Conservation (phyloP, 2,797 vertebrate species). For the Sebastes baramenuke region DNA sequence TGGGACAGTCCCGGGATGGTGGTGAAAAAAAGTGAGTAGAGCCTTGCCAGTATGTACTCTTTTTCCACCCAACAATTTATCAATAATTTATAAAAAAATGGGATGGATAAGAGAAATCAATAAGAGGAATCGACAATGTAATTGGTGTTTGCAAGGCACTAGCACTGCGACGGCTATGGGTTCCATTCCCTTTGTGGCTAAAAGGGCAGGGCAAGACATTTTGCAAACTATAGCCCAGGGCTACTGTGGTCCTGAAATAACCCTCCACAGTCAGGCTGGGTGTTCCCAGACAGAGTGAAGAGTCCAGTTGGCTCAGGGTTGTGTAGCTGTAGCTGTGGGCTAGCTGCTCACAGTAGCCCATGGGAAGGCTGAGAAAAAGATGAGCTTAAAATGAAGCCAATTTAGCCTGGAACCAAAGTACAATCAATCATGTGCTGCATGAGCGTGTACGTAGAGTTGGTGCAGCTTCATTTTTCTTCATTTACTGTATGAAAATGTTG, state of each 20-base stretch:
- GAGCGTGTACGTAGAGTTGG: background rate
- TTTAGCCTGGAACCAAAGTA: background rate
- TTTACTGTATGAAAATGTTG: background rate
- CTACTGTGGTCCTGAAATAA: conserved; percentile 36
- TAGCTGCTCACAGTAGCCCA: background rate
- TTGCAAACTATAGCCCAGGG: conserved; percentile 35
- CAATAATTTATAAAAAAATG: background rate
- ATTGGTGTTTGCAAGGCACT: background rate
- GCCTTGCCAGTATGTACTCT: background rate
- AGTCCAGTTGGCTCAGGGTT: conserved; percentile 27
- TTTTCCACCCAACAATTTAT: background rate
- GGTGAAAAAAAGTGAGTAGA: background rate
- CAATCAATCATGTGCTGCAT: background rate
- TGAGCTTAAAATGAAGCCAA: background rate
- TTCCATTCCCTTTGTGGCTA: conserved; percentile 15
- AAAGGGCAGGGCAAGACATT: conserved; percentile 33
- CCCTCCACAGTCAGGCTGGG: conserved; percentile 15
- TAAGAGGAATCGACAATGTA: background rate
- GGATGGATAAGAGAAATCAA: background rate
- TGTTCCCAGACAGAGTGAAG: conserved; percentile 19
- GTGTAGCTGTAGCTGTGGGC: background rate
- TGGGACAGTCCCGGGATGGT: background rate
- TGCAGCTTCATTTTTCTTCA: background rate
- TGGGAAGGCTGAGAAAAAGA: background rate
- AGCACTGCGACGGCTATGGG: background rate